These are phyloP conservation scores for Erebia ligea DNA, from an alignment of 2,888 invertebrate species.

Conservation along the genomic window DNA sequence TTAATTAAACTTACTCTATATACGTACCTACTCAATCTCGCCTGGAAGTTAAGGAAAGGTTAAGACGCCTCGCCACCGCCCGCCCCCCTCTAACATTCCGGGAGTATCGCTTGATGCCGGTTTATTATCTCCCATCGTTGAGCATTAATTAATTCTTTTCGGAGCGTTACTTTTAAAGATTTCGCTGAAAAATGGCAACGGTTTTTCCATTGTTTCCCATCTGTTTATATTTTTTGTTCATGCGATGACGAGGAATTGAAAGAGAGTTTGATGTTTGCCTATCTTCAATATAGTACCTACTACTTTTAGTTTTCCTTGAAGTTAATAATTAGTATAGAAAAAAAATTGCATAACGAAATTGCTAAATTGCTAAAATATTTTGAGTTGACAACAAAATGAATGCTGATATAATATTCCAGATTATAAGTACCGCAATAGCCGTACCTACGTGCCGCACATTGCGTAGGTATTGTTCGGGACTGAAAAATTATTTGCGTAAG, in stretches of 20 bases:
- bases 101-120: slow-evolving; percentile 80
- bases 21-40: slow-evolving; percentile 78
- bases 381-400: too few species aligned
- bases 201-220: slow-evolving; percentile 29
- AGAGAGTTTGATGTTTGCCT: not conserved
- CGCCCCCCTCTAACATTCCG: slow-evolving; percentile 62
- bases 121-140: slow-evolving; percentile 76
- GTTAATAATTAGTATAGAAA: not conserved
- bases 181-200: slow-evolving; percentile 37
- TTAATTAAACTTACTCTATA: slow-evolving; percentile 79
- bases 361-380: too few species aligned
- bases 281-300: not conserved
- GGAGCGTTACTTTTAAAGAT: slow-evolving; percentile 43
- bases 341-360: too few species aligned
- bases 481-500: too few species aligned
- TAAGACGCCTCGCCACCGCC: slow-evolving; percentile 56
- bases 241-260: not conserved
- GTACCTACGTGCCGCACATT: too few species aligned
- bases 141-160: slow-evolving; percentile 73
- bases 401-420: too few species aligned
- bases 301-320: not conserved
- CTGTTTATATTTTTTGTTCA: not conserved
- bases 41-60: slow-evolving; percentile 78
- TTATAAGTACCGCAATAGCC: too few species aligned
- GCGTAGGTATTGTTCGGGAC: too few species aligned